phyloP scores from a whole-genome alignment of 2,113 vertebrate genomes.

The Miniopterus natalensis region DNA sequence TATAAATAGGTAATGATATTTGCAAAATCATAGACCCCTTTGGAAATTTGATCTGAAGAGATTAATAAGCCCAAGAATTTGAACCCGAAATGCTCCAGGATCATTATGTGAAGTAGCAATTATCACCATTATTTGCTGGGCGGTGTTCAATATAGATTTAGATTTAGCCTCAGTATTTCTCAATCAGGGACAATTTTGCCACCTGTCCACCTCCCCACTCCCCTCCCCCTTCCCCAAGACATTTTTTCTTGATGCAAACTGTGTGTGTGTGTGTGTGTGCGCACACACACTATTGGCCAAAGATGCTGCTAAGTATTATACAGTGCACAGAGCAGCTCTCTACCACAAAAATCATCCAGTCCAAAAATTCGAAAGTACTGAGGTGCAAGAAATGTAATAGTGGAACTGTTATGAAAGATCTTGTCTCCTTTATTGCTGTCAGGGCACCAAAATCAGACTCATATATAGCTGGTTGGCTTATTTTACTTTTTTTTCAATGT shows the following conservation, averaged over 20 bases:
- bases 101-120: not conserved
- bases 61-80: conserved; percentile 46
- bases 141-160: conserved; percentile 6
- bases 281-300: not conserved
- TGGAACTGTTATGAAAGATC: not conserved
- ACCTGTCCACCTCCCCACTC: not conserved
- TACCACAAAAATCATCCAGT: not conserved
- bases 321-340: not conserved
- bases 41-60: conserved; percentile 55
- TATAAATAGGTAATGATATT: conserved; percentile 47
- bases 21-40: conserved; percentile 40
- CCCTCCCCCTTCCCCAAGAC: not conserved
- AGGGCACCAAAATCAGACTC: not conserved
- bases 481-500: not conserved
- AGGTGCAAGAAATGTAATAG: not conserved
- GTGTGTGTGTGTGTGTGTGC: no score
- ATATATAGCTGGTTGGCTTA: not conserved
- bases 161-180: conserved; percentile 29
- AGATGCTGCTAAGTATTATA: not conserved
- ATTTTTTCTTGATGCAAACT: not conserved
- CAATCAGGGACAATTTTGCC: not conserved
- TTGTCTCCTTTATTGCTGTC: not conserved
- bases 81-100: conserved; percentile 45
- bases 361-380: not conserved
- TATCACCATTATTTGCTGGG: not conserved